phyloP scores from a whole-genome alignment of 2,888 invertebrate species.

The Pseudococcus longispinus region DNA sequence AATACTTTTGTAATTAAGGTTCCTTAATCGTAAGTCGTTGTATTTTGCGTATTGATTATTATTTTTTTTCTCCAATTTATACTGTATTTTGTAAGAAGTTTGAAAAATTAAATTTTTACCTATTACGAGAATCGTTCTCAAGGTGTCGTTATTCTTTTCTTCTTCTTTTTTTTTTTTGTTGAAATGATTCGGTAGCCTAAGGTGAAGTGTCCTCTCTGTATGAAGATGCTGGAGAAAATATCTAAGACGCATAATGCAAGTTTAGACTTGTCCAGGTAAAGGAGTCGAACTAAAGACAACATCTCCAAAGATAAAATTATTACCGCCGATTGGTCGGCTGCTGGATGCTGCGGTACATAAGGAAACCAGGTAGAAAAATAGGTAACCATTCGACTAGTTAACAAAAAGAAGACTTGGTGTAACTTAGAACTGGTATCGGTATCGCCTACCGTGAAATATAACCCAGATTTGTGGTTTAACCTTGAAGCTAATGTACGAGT shows the following conservation, averaged over 20 bases:
- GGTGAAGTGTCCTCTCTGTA: background rate
- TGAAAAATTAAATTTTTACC: conserved; percentile 55
- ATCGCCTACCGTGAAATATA: conserved; percentile 22
- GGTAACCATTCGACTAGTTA: background rate
- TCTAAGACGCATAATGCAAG: background rate
- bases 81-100: conserved; percentile 55
- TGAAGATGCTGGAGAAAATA: background rate
- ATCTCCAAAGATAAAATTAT: background rate
- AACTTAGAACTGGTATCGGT: background rate
- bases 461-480: conserved; percentile 11
- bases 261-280: background rate
- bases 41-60: conserved; percentile 43
- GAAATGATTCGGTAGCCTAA: background rate
- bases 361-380: conserved; percentile 1
- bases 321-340: background rate
- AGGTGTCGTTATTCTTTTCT: background rate
- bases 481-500: conserved; percentile 2
- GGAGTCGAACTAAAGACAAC: background rate
- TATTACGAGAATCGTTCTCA: background rate
- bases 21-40: conserved; percentile 52
- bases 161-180: background rate
- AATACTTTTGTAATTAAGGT: conserved; percentile 46
- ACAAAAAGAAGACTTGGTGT: background rate
- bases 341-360: background rate
- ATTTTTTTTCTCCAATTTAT: conserved; percentile 50